Base-by-base conservation (phyloP, 2,113 vertebrate species). In the Irena cyanogastra region DNA sequence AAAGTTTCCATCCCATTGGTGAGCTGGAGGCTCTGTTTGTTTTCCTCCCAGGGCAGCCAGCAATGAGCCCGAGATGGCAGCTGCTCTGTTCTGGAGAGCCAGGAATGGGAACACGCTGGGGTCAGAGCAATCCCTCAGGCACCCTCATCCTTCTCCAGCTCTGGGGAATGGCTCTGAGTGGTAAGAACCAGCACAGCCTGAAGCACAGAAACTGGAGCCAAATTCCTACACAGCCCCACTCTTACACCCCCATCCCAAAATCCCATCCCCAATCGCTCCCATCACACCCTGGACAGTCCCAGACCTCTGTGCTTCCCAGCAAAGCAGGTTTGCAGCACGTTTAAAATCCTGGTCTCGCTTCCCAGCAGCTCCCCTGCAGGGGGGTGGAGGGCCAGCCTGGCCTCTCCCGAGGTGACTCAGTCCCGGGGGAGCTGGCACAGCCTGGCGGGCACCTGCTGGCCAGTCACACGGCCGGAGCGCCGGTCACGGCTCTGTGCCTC, bases 41-140 rank as follows among this genome's bases (percentile, higher is more conserved):
- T 97, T 94, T 94, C 88, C 71, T 93, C 79, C 18, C 66, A 2
- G 75, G 71, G 85, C 68, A 89, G 89, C 71, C 89, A 89, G 87
- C 64, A 54, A 57, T 1, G 24, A 88, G 61, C 49, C 41, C 0
- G 19, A 59, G 93, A 39, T 52, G 64, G 54, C 93, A 94, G 94
- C 90, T 94, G 95, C 81, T 93, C 65, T 94, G 95, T 77, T 93
- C 65, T 0, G 0, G 60, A 66, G 56, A 82, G 60, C 50, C 1
- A 0, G 45, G 22, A 41, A 57, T 10, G 65, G 96, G 87, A 89
- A 89, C 10, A 6, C 0, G 0, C 7, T 9, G 15, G 59, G 49
- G 7, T 10, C 7, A 31, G 41, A 54, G 54, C 5, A 5, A 77
- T 37, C 37, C 45, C 64, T 3, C 1, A 11, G 60, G 52, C 69